phyloP scores from a whole-genome alignment of 2,888 invertebrate genomes.

The Gandaritis pyraliata region DNA sequence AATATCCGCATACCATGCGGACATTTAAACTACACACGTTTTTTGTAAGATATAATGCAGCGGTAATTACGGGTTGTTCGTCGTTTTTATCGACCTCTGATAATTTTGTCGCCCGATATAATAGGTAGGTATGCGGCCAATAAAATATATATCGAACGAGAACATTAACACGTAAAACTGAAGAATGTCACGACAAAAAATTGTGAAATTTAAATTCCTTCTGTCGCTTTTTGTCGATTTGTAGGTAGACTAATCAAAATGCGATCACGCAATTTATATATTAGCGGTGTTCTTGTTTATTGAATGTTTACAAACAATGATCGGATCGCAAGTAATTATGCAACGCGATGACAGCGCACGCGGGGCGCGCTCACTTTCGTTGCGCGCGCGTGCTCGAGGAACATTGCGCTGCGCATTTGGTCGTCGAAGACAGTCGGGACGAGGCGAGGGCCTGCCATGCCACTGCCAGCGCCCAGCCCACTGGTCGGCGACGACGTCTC shows the following conservation, averaged over 20 bases:
- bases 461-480: conserved; percentile 31
- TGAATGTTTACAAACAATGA: conserved; percentile 82
- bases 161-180: conserved; percentile 43
- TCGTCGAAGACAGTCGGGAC: conserved; percentile 11
- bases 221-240: conserved; percentile 42
- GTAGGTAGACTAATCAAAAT: conserved; percentile 62
- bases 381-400: conserved; percentile 48
- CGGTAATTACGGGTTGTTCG: conserved; percentile 25
- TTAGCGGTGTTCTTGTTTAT: conserved; percentile 61
- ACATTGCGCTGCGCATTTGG: conserved; percentile 28
- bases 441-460: conserved; percentile 13
- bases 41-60: conserved; percentile 26
- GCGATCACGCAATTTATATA: conserved; percentile 70
- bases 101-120: conserved; percentile 28
- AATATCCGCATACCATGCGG: conserved; percentile 53
- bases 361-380: conserved; percentile 77
- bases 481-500: conserved; percentile 34
- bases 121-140: conserved; percentile 35
- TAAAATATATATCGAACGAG: conserved; percentile 42
- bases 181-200: conserved; percentile 47
- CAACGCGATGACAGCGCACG: conserved; percentile 75
- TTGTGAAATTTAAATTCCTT: conserved; percentile 49
- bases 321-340: conserved; percentile 79
- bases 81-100: conserved; percentile 28
- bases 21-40: conserved; percentile 22